Evolutionary conservation across 2,888 invertebrate species (phyloP), one percentile per base, ranked within the genome.

Genomic region (Deroplatys truncata): DNA sequence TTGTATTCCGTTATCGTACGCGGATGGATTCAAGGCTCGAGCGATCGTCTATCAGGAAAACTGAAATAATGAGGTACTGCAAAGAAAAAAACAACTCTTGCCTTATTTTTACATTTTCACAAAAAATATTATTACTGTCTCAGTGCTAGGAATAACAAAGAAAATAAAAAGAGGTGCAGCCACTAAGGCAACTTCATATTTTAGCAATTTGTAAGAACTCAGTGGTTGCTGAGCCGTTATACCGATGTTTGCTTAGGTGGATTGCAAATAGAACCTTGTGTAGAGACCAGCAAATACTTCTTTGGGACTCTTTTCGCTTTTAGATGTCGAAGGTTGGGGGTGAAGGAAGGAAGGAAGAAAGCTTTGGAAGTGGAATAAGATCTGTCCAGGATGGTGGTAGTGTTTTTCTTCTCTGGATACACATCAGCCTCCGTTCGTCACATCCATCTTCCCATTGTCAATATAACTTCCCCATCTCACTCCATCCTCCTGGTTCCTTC

Each of bases 401-500:
- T 31, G 35, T 82, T 82, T 31, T 86, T 31, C 82, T 86, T 43
- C 82, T 72, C 28, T 28, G 16, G 28, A 72, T 86, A 28, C 7
- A 56, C 86, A 86, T 9, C 56, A 16, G 49, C 2, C n/a, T 43
- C 25, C 31, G 31, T 35, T 56, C 86, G 35, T 28, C 28, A n/a
- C 56, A 86, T 86, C 86, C 56, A 56, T 86, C 86, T 56, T 86
- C 82, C 82, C 82, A 86, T 31, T 82, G 86, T 86, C 86, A 86
- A 86, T 86, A 86, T 29, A 29, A 86, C 56, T 72, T 25, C 56
- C 56, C 56, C 16, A 72, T 20, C 56, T 25, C 25, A 16, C 56
- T 25, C 5, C 20, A 20, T 72, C 56, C 56, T 20, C n/a, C 5
- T 9, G 43, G n/a, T 49, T 35, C 84, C 31, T 84, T 49, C 85